phyloP scores from a whole-genome alignment of 1,140 invertebrate species.

The Hormaphis cornu region DNA sequence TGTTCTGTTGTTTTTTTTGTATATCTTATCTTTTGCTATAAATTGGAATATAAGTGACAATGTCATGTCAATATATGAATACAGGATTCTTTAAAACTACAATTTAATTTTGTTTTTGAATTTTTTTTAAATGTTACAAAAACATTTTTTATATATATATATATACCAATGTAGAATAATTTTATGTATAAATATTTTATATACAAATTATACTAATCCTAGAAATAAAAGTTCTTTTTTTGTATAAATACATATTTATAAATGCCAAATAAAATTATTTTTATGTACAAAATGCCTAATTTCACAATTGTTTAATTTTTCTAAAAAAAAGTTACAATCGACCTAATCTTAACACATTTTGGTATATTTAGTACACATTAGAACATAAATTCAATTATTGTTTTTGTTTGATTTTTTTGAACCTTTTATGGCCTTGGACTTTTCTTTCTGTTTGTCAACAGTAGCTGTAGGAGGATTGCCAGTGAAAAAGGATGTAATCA shows the following conservation, averaged over 20 bases:
- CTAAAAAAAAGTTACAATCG: neutral
- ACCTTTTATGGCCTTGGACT: constrained; percentile 43
- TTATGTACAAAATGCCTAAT: constrained; percentile 14
- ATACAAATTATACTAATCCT: neutral
- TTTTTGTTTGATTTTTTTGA: constrained; percentile 28
- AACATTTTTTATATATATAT: neutral
- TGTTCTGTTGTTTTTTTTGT: constrained; percentile 66
- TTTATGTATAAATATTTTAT: neutral
- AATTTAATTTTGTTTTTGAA: neutral
- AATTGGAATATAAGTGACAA: constrained; percentile 62
- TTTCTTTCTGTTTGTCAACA: constrained; percentile 55
- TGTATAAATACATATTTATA: neutral
- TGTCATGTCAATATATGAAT: constrained; percentile 71
- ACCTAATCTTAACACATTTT: neutral
- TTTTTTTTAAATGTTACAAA: constrained; percentile 7
- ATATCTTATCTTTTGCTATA: constrained; percentile 63
- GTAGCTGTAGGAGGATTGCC: constrained; percentile 46
- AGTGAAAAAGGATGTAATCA: constrained; percentile 70
- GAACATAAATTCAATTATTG: constrained; percentile 5
- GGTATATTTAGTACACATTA: neutral
- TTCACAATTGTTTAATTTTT: too few species aligned
- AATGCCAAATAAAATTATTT: neutral
- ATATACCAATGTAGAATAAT: neutral
- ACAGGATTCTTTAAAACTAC: constrained; percentile 49
- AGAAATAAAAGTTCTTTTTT: neutral